phyloP scores from a whole-genome alignment of 1,140 invertebrate species.

The Rhagoletis pomonella region DNA sequence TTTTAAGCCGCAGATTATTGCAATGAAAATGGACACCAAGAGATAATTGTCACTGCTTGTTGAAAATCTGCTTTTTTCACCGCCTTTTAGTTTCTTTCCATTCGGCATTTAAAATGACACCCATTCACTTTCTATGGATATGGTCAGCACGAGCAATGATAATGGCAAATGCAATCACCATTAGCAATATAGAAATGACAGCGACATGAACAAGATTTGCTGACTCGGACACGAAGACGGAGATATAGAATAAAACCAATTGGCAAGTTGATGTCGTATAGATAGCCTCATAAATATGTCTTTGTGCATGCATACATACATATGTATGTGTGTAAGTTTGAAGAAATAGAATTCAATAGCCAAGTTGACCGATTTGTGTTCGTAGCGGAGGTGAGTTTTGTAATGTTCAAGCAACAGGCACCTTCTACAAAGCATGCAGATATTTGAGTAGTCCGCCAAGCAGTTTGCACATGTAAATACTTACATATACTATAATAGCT shows the following conservation, averaged over 20 bases:
- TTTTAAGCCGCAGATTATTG: conserved; percentile 16
- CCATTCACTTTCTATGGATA: background rate
- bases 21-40: background rate
- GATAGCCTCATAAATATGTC: too few relatives aligned
- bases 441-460: background rate
- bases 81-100: background rate
- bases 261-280: background rate
- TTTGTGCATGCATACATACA: too few relatives aligned
- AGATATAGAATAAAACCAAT: background rate
- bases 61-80: background rate
- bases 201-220: background rate
- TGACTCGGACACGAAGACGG: background rate
- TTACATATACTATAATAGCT: background rate
- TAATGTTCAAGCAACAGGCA: conserved; percentile 4
- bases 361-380: background rate
- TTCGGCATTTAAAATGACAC: background rate
- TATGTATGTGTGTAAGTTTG: background rate
- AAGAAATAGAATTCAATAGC: background rate
- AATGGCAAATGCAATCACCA: conserved; percentile 29
- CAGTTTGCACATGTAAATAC: background rate
- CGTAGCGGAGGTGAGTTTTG: background rate
- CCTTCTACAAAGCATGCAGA: background rate
- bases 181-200: background rate
- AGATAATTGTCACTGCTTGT: conserved; percentile 17
- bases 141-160: conserved; percentile 1